A percentile compares a stretch with the other conserved stretches of the same genome.
phyloP scores from a whole-genome alignment of 2,797 vertebrate genomes.

The Parauchenoglanis punctatus region DNA sequence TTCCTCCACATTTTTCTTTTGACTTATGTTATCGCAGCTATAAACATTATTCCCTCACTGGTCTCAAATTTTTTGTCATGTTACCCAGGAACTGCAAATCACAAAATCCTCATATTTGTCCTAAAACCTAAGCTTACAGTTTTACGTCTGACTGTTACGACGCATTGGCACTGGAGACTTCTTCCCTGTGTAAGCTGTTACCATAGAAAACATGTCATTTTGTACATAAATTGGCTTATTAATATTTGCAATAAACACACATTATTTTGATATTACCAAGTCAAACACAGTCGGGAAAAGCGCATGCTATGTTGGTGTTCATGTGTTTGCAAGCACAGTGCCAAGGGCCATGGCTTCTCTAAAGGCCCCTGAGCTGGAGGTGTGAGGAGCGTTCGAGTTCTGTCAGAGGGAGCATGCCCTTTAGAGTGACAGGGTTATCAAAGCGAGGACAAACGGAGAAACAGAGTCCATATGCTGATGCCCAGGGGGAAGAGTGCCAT shows the following conservation, averaged over 20 bases:
- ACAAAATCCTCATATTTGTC: not conserved
- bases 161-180: not conserved
- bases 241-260: not conserved
- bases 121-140: not conserved
- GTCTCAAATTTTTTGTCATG: not conserved
- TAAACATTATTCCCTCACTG: not conserved
- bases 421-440: slow-evolving; percentile 41
- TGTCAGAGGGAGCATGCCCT: slow-evolving; percentile 45
- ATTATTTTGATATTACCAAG: not conserved
- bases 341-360: slow-evolving; percentile 24
- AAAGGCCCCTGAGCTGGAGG: slow-evolving; percentile 19
- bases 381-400: slow-evolving; percentile 44
- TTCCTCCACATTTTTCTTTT: not conserved
- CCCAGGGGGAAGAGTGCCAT: slow-evolving; percentile 25
- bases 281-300: not conserved
- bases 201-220: not conserved
- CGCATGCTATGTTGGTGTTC: not conserved
- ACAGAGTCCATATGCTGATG: slow-evolving; percentile 32
- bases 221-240: not conserved
- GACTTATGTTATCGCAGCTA: not conserved
- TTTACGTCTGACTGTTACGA: not conserved
- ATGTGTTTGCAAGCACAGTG: not conserved
- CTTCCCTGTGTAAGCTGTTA: not conserved
- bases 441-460: slow-evolving; percentile 8
- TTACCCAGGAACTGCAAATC: not conserved